Evolutionary conservation across 2,797 vertebrate genomes (phyloP), one percentile per base, ranked within the genome.

Genomic region (Oreortyx pictus): DNA sequence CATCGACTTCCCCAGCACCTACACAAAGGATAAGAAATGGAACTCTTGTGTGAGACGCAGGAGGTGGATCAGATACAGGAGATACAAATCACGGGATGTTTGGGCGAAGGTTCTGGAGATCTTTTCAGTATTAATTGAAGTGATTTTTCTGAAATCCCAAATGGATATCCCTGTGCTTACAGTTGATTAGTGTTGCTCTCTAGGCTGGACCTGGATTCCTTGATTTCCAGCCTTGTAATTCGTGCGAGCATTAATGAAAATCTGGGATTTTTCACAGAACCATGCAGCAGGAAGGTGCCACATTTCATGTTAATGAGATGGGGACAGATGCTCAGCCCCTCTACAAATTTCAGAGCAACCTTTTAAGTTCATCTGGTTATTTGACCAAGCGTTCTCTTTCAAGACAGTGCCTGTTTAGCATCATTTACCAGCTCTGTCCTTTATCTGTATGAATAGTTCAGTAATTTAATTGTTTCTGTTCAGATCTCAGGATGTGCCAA

Each of bases 11-110:
- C 99, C 99, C 1, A 99, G 99, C 86, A 98, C 98, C 75, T 99
- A 99, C 97, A 99, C 98, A 4, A 99, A 98, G 97, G 99, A 99
- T 96, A 99, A 99, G 96, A 99, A 98, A 86, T 99, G 99, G 99
- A 99, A 99, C 97, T 99, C 99, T 11, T 99, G 99, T 27, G 99
- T 99, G 80, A 98, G 99, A 84, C 98, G 99, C 67, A 97, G 99
- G 80, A 97, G 98, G 92, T 99, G 99, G 99, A 98, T 99, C 78
- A 98, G 99, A 79, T 99, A 99, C 97, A 98, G 99, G 97, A 98
- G 98, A 97, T 99, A 99, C 97, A 99, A 98, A 88, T 98, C 98
- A 54, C 98, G 98, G 84, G 98, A 99, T 31, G 17, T 96, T 82
- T 99, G 99, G 99, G 98, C 99, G 4, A 99, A 99, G 98, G 99